A percentile compares a stretch with the other conserved stretches of the same genome.
Evolutionary conservation across 2,113 vertebrate species (phyloP).

Genomic region (Elaphurus davidianus): DNA sequence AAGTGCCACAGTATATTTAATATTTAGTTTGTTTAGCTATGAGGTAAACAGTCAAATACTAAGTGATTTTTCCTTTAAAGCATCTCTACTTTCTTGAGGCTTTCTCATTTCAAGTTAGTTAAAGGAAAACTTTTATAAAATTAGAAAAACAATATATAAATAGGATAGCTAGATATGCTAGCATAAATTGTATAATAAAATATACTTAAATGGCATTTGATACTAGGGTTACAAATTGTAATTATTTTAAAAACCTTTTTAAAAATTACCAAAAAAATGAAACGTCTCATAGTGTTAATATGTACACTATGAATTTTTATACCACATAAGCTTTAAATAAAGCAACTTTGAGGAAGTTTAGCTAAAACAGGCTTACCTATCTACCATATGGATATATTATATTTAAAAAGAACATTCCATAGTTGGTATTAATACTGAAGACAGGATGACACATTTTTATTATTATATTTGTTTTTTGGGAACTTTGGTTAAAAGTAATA

Average conservation of each 20-base stretch:
- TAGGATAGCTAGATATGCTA: background rate
- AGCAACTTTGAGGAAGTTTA: background rate
- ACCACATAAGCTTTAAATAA: background rate
- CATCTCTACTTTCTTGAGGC: background rate
- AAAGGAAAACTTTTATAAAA: background rate
- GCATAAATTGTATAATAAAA: background rate
- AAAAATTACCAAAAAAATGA: background rate
- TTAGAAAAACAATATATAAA: background rate
- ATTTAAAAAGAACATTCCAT: constrained; percentile 48
- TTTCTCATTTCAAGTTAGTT: background rate
- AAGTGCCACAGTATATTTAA: background rate
- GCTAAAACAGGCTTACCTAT: background rate
- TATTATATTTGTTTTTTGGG: constrained; percentile 21
- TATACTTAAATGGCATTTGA: background rate
- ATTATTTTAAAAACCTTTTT: background rate
- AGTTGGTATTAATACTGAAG: constrained; percentile 51
- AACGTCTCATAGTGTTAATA: background rate
- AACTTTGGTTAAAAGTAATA: constrained; percentile 66
- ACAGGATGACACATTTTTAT: constrained; percentile 39
- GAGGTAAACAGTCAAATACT: background rate
- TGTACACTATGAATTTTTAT: background rate
- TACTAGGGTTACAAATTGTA: background rate
- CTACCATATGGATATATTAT: background rate
- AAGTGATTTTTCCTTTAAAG: constrained; percentile 3
- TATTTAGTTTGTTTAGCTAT: background rate